phyloP scores from a whole-genome alignment of 1,140 invertebrate species.

The Lanistes nyassanus region DNA sequence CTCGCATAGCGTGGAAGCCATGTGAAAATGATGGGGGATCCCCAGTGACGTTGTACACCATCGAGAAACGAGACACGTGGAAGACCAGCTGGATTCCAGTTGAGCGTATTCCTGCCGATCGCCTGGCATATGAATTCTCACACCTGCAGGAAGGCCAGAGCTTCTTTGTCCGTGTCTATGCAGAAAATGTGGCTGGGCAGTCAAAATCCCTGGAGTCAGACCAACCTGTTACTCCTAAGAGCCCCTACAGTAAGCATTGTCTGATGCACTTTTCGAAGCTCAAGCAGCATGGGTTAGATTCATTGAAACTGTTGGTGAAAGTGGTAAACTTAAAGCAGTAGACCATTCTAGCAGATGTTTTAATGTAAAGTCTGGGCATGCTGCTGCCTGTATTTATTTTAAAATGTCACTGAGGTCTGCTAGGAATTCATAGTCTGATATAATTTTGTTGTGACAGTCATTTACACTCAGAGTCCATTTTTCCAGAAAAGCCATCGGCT shows the following conservation, averaged over 20 bases:
- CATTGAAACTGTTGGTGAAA: too few species aligned
- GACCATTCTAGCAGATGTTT: neutral
- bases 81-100: slow-evolving; percentile 49
- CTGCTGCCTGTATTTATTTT: neutral
- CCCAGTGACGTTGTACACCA: slow-evolving; percentile 91
- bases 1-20: slow-evolving; percentile 86
- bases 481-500: slow-evolving; percentile 49
- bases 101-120: slow-evolving; percentile 67
- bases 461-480: neutral
- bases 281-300: neutral
- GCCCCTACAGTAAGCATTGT: slow-evolving; percentile 88
- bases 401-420: neutral
- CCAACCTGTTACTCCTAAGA: slow-evolving; percentile 87
- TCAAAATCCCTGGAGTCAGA: slow-evolving; percentile 75
- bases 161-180: slow-evolving; percentile 59
- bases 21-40: slow-evolving; percentile 85
- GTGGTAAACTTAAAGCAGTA: too few species aligned
- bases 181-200: slow-evolving; percentile 62
- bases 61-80: slow-evolving; percentile 88
- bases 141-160: slow-evolving; percentile 85
- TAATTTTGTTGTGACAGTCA: neutral
- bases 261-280: neutral
- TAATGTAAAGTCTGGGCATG: neutral
- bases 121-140: slow-evolving; percentile 70
- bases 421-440: too few species aligned